phyloP scores from a whole-genome alignment of 1,140 invertebrate genomes.

The Drosophila nikananu region DNA sequence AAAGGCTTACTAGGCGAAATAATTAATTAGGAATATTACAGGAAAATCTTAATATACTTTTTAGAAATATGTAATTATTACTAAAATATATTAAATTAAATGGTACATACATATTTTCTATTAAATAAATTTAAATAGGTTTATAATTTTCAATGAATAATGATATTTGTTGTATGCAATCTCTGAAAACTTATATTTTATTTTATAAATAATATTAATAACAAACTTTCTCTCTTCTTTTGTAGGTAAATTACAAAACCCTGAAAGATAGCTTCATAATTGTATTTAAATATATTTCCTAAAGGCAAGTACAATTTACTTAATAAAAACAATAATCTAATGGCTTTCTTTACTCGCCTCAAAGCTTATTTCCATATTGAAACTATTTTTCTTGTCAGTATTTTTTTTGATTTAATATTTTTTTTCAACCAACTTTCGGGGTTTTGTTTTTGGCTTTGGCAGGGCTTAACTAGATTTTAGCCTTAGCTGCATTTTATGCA shows the following conservation, averaged over 20 bases:
- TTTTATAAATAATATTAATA: neutral
- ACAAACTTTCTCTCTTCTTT: neutral
- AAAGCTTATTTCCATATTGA: neutral
- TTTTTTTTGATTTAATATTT: constrained; percentile 12
- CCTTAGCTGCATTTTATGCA: constrained; percentile 68
- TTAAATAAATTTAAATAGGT: neutral
- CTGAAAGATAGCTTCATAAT: too few relatives aligned
- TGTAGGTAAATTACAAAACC: constrained; percentile 1
- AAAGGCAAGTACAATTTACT: neutral
- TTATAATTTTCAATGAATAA: neutral
- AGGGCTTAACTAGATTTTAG: constrained; percentile 57
- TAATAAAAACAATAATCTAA: neutral
- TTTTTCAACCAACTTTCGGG: constrained; percentile 1
- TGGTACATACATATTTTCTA: too few relatives aligned
- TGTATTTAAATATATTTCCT: neutral
- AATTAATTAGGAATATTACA: neutral
- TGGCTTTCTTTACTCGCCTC: neutral
- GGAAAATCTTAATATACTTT: neutral
- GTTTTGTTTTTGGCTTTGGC: neutral
- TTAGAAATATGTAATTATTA: too few relatives aligned
- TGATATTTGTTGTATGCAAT: neutral
- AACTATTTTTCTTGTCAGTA: constrained; percentile 29
- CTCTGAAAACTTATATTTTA: neutral
- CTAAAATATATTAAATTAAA: too few relatives aligned
- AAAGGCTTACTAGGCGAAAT: neutral